phyloP scores from a whole-genome alignment of 2,797 vertebrate species.

The Poliocrania exsul region DNA sequence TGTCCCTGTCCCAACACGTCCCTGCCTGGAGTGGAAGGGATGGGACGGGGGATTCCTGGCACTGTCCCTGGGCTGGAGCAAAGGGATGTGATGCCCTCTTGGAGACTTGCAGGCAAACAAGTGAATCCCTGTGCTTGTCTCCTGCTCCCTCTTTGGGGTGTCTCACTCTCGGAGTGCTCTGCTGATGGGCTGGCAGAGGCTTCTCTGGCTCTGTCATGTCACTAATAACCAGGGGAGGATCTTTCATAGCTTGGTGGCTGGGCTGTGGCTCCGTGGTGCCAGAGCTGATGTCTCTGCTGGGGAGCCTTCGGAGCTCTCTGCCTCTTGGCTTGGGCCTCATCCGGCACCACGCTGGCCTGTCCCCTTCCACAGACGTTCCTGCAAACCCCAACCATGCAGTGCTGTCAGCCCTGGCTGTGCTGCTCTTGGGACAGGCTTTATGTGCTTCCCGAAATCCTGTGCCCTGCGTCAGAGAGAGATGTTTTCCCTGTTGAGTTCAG shows the following conservation, averaged over 20 bases:
- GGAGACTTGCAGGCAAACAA: fast-evolving
- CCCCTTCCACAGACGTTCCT: fast-evolving
- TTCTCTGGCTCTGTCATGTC: neutral
- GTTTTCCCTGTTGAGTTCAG: fast-evolving
- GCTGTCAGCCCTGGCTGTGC: neutral
- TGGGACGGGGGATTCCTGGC: neutral
- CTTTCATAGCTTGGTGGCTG: neutral
- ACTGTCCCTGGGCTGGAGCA: fast-evolving
- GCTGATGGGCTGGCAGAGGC: neutral
- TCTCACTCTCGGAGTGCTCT: neutral
- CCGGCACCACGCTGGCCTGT: neutral
- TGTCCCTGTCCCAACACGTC: neutral
- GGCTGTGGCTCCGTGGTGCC: neutral
- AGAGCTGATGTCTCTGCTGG: neutral
- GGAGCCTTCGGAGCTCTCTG: neutral
- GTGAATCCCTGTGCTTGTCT: neutral
- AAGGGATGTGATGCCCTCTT: fast-evolving
- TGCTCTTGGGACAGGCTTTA: neutral
- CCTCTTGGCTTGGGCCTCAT: neutral
- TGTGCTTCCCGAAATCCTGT: neutral
- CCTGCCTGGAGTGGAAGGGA: neutral
- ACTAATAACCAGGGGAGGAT: neutral
- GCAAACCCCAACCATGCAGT: neutral
- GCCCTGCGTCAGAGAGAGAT: fast-evolving
- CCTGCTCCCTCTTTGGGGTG: neutral